Percentiles rank a stretch among this genome's conserved stretches.
Conservation (phyloP, 2,113 vertebrate genomes). For the Nothocercus nigrocapillus region DNA sequence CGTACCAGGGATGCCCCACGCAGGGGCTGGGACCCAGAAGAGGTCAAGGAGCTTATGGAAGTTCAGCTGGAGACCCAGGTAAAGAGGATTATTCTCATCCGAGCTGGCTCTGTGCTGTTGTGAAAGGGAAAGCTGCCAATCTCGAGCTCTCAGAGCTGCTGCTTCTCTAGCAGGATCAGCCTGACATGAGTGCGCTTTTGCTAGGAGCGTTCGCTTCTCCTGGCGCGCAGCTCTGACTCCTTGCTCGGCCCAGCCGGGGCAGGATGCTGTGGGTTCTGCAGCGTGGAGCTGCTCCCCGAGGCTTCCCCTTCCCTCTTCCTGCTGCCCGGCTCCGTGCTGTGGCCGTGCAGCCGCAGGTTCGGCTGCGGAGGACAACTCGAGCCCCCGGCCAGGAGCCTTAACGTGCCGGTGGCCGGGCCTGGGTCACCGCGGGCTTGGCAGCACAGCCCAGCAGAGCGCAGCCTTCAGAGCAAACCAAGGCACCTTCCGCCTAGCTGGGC, state of each 20-base stretch:
- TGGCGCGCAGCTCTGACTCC: background rate
- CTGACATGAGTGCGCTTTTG: background rate
- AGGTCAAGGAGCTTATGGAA: background rate
- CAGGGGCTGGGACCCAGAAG: background rate
- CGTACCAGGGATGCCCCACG: background rate
- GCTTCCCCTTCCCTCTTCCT: background rate
- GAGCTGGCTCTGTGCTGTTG: background rate
- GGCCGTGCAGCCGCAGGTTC: background rate
- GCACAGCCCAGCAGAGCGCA: slow-evolving; percentile 36
- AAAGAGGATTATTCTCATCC: background rate
- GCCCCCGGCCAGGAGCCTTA: slow-evolving; percentile 33
- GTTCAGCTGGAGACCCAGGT: background rate
- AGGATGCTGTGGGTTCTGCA: accelerated
- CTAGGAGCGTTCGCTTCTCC: background rate
- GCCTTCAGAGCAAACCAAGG: slow-evolving; percentile 51
- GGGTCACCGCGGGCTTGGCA: background rate
- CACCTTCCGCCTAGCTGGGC: slow-evolving; percentile 47
- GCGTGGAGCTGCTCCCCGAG: background rate
- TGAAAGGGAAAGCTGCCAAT: background rate
- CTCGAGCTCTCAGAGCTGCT: background rate
- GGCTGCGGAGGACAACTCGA: background rate
- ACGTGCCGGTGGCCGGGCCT: accelerated
- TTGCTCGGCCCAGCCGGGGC: background rate
- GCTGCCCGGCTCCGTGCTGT: background rate
- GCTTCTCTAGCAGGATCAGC: background rate